Conservation (phyloP, 2,113 vertebrate species). For the Dryoscopus gambensis region DNA sequence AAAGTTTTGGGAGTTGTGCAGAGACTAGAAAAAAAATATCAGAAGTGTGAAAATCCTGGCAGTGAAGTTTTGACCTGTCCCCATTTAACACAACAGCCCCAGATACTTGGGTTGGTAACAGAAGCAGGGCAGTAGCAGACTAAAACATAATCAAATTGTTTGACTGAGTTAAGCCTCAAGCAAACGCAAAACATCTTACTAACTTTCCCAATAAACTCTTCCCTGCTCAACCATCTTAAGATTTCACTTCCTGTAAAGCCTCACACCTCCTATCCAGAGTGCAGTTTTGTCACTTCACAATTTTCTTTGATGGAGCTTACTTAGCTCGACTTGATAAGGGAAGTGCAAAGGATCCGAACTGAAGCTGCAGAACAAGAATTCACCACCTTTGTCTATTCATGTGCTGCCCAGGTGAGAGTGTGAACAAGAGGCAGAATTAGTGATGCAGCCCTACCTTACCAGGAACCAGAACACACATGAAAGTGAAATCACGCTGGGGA, state of each 20-base stretch:
- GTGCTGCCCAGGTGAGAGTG: neutral
- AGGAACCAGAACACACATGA: neutral
- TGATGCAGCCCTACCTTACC: neutral
- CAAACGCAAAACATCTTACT: neutral
- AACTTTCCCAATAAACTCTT: neutral
- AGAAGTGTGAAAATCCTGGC: neutral
- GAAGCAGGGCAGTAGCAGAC: neutral
- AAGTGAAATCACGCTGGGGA: neutral
- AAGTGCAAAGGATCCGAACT: neutral
- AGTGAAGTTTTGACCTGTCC: slow-evolving; percentile 11
- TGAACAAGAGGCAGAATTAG: neutral
- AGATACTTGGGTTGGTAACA: slow-evolving; percentile 24
- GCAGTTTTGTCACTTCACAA: neutral
- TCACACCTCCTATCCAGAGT: neutral
- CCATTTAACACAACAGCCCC: neutral
- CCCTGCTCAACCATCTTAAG: neutral
- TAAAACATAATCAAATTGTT: neutral
- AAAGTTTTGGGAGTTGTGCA: neutral
- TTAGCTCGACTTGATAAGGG: neutral
- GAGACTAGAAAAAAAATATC: slow-evolving; percentile 5
- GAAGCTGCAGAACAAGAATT: neutral
- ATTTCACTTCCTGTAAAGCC: neutral
- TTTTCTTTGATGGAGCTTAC: neutral
- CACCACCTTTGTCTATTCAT: neutral
- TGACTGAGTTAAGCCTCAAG: neutral